These are phyloP conservation scores for Sarcophaga carnaria DNA, from an alignment of 2,888 invertebrate species.

Conservation along the genomic window DNA sequence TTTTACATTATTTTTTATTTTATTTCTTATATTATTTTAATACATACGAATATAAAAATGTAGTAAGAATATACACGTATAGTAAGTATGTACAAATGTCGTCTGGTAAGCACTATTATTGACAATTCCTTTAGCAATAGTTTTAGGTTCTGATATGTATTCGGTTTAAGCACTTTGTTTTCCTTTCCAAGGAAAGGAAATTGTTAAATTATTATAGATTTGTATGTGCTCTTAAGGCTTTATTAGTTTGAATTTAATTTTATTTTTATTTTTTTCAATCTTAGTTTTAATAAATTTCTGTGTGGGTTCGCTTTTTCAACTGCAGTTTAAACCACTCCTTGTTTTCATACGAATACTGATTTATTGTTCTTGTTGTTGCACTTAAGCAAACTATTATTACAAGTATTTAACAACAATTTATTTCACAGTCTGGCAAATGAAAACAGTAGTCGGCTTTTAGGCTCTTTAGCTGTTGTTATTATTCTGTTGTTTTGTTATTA, in stretches of 20 bases:
- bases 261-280: background rate
- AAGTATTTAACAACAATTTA: slow-evolving; percentile 10
- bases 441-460: slow-evolving; percentile 59
- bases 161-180: background rate
- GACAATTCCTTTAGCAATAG: slow-evolving; percentile 9
- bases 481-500: slow-evolving; percentile 27
- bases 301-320: background rate
- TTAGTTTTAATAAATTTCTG: background rate
- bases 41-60: background rate
- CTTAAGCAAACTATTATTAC: background rate
- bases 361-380: background rate
- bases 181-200: background rate
- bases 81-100: background rate
- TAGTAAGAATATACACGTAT: background rate
- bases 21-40: background rate
- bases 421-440: slow-evolving; percentile 42
- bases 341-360: background rate
- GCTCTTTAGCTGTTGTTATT: slow-evolving; percentile 2
- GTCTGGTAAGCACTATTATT: slow-evolving; percentile 9
- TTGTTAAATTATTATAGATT: no score
- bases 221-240: no score
- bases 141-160: slow-evolving; percentile 10
- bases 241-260: background rate
- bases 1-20: background rate
- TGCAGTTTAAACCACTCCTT: slow-evolving; percentile 49